These are phyloP conservation scores for Cyaniris semiargus DNA, from an alignment of 2,888 invertebrate species.

Conservation along the genomic window DNA sequence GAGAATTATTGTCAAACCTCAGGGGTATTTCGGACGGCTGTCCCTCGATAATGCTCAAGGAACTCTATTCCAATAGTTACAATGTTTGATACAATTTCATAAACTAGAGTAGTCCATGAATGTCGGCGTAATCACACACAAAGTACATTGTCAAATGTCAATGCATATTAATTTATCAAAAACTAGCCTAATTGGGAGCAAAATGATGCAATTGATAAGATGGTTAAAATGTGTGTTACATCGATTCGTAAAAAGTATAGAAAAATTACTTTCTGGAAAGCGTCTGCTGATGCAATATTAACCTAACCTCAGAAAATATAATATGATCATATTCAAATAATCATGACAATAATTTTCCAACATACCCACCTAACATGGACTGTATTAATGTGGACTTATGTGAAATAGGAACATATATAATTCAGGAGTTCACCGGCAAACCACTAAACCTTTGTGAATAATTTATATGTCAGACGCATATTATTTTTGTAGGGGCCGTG, in stretches of 20 bases:
- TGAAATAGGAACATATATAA: constrained; percentile 72
- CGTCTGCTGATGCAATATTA: not conserved
- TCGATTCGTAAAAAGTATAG: not conserved
- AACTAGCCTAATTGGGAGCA: not conserved
- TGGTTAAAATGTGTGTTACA: not conserved
- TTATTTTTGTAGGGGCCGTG: constrained; percentile 70
- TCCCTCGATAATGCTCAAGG: constrained; percentile 44
- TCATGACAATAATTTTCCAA: not conserved
- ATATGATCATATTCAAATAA: not conserved
- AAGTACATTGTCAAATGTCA: not conserved
- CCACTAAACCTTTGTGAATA: constrained; percentile 74
- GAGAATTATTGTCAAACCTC: constrained; percentile 77
- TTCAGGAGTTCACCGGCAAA: constrained; percentile 64
- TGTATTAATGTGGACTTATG: constrained; percentile 50
- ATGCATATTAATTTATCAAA: not conserved
- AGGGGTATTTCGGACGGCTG: constrained; percentile 59
- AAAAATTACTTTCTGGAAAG: not conserved
- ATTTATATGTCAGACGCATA: constrained; percentile 68
- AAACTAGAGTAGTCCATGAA: constrained; percentile 10
- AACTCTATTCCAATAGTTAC: constrained; percentile 42
- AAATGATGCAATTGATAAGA: not conserved
- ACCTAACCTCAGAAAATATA: not conserved
- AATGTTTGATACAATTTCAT: constrained; percentile 31
- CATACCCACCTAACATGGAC: constrained; percentile 49
- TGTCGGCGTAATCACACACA: not conserved